These are phyloP conservation scores for Danionella dracula DNA, from an alignment of 2,797 vertebrate genomes.

Conservation along the genomic window DNA sequence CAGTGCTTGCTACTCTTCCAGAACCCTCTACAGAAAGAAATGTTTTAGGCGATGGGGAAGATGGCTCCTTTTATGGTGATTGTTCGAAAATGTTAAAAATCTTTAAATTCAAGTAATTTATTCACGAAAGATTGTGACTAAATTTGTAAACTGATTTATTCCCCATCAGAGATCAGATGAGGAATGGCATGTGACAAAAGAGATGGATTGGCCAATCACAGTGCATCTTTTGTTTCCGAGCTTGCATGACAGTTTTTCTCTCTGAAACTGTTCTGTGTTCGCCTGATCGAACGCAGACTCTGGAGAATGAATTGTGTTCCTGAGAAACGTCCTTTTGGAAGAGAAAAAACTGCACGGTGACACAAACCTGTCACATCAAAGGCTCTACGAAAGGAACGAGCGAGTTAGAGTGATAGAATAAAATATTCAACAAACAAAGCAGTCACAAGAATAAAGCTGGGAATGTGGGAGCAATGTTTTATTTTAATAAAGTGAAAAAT, in stretches of 20 bases:
- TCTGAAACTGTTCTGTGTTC: neutral
- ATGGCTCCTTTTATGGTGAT: neutral
- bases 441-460: too few species aligned
- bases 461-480: too few species aligned
- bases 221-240: neutral
- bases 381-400: neutral
- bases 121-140: too few species aligned
- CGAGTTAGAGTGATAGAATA: neutral
- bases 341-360: neutral
- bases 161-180: too few species aligned
- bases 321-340: conserved; percentile 2
- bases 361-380: neutral
- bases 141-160: too few species aligned
- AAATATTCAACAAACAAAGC: too few species aligned
- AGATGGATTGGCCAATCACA: conserved; percentile 6
- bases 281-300: neutral
- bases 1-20: neutral
- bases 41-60: too few species aligned
- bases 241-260: neutral
- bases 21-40: neutral
- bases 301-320: neutral
- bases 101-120: too few species aligned
- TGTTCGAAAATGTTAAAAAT: too few species aligned
- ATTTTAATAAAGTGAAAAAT: too few species aligned
- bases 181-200: neutral